Evolutionary conservation across 2,113 vertebrate genomes (phyloP), one percentile per base, ranked within the genome.

Genomic region (Dermatemys mawii): DNA sequence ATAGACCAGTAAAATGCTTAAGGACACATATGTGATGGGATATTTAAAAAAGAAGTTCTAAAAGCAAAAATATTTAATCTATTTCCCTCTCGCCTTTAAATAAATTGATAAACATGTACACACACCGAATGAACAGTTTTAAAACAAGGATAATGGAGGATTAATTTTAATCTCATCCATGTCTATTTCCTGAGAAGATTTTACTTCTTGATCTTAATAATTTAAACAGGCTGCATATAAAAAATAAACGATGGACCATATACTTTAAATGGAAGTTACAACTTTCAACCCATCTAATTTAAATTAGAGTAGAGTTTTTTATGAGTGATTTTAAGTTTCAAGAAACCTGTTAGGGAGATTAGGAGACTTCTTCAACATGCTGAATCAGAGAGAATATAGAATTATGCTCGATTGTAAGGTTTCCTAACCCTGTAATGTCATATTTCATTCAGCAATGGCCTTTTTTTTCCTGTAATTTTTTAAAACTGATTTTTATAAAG

Each of bases 161-260:
- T 96, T 96, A 93, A 88, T 95, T 97, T 97, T 93, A 95, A 90
- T 95, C 93, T 94, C 88, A 94, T 86, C 87, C 78, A 93, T 92
- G 96, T 89, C 75, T 84, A 86, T 90, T 84, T 94, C 94, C 94
- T 86, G 85, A 96, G 81, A 63, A 96, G 93, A 26, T 85, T 88
- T 93, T 95, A 88, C 88, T 81, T 91, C 70, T 87, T 89, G 73
- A 91, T 85, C 87, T 96, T 78, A 96, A 94, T 96, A 95, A 95
- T 95, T 95, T 94, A 93, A 93, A 76, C 9, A 54, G 83, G 81
- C 87, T 73, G 2, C 54, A 78, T 75, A 95, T 97, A 53, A 97
- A 97, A 97, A 92, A 97, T 96, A 95, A 94, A 97, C 96, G 92
- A 96, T 87, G 67, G 76, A 78, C 86, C 96, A 95, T 90, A 92